Evolutionary conservation across 2,888 invertebrate genomes (phyloP).

Genomic region (Aphodius sticticus): DNA sequence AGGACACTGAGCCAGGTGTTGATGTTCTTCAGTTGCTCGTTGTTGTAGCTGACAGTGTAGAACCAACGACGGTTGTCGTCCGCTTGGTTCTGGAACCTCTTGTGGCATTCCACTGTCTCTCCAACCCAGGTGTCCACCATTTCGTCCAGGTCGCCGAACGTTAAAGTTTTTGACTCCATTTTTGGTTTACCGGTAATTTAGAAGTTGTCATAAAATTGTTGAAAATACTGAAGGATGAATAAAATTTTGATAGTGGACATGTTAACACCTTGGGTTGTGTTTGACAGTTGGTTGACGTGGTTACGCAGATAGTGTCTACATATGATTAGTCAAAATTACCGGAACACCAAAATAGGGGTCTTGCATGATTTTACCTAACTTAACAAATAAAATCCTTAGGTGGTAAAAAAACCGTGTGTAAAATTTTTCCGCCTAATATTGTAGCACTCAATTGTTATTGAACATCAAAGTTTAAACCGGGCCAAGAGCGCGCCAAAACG

Average conservation of each 20-base stretch:
- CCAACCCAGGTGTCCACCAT: conserved; percentile 29
- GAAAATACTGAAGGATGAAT: background rate
- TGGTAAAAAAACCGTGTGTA: no score
- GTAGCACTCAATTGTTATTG: no score
- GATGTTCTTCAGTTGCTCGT: conserved; percentile 24
- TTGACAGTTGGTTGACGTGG: background rate
- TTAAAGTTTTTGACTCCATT: conserved; percentile 26
- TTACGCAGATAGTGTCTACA: background rate
- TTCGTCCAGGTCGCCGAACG: conserved; percentile 23
- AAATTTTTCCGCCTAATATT: no score
- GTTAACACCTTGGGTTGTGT: background rate
- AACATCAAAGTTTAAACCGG: no score
- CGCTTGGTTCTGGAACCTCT: conserved; percentile 27
- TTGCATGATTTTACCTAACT: no score
- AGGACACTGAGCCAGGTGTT: conserved; percentile 30
- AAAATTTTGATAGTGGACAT: background rate
- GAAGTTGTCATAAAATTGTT: background rate
- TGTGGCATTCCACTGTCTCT: conserved; percentile 21
- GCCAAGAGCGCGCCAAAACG: no score
- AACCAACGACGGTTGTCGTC: conserved; percentile 19
- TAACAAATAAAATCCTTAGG: no score
- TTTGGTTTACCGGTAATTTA: conserved; percentile 13
- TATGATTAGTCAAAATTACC: no score
- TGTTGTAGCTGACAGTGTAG: background rate
- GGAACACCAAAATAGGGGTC: no score